Evolutionary conservation across 2,113 vertebrate species (phyloP).

Genomic region (Eurystomus gularis): DNA sequence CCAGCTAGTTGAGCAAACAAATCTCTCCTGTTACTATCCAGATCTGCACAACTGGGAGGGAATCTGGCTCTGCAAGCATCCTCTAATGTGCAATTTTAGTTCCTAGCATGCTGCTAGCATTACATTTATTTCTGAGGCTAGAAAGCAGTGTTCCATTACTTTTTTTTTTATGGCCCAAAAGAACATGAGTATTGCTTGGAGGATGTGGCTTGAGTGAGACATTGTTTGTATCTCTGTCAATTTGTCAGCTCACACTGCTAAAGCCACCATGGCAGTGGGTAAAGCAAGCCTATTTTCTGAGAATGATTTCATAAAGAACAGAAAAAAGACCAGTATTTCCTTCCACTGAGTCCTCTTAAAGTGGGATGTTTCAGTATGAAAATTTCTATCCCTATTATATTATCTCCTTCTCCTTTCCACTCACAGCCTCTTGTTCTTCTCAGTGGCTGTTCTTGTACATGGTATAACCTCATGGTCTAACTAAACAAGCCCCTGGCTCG

Average conservation of each 20-base stretch:
- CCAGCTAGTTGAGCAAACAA: background rate
- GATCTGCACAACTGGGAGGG: background rate
- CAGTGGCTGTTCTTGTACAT: background rate
- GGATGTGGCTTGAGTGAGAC: background rate
- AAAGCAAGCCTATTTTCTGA: background rate
- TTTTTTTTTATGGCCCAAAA: background rate
- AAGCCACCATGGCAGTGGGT: background rate
- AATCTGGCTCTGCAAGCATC: background rate
- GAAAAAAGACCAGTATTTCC: background rate
- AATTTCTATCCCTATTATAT: background rate
- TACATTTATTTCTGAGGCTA: background rate
- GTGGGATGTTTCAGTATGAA: background rate
- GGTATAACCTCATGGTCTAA: background rate
- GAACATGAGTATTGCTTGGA: background rate
- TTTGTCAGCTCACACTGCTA: background rate
- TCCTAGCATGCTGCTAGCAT: background rate
- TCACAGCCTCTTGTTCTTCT: background rate
- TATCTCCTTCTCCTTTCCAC: background rate
- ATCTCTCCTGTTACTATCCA: background rate
- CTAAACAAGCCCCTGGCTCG: background rate
- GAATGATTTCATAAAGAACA: background rate
- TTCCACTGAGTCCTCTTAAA: background rate
- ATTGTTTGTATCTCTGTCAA: background rate
- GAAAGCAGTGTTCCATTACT: background rate
- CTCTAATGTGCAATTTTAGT: background rate